These are phyloP conservation scores for Pyrgilauda ruficollis DNA, from an alignment of 2,113 vertebrate species.

Conservation along the genomic window DNA sequence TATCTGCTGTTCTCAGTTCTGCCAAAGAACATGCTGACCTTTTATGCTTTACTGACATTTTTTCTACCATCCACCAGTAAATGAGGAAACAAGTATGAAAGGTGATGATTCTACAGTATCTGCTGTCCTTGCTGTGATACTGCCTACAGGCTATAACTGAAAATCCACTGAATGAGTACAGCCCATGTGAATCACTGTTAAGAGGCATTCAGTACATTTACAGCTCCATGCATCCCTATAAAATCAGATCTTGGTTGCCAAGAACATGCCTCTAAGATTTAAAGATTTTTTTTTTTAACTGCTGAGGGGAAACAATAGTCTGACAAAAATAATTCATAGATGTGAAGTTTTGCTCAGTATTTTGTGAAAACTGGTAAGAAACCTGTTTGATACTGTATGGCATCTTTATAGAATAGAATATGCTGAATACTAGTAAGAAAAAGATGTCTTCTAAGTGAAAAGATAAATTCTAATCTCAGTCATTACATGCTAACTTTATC, in stretches of 20 bases:
- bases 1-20: neutral
- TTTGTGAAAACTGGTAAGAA: neutral
- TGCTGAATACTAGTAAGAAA: neutral
- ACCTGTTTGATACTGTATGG: neutral
- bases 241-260: conserved; percentile 1
- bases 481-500: neutral
- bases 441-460: neutral
- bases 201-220: neutral
- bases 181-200: neutral
- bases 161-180: neutral
- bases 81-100: neutral
- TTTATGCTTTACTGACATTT: neutral
- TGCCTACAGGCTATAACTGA: conserved; percentile 26
- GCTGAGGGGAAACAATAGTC: neutral
- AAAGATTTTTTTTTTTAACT: neutral
- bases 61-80: neutral
- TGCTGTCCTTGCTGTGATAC: neutral
- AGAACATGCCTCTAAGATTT: conserved; percentile 5
- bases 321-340: neutral
- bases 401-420: neutral
- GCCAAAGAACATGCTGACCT: neutral
- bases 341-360: neutral
- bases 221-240: neutral
- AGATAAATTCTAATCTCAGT: conserved; percentile 9
- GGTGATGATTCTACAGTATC: neutral